Evolutionary conservation across 2,888 invertebrate species (phyloP).

Genomic region (Lasiommata megera): DNA sequence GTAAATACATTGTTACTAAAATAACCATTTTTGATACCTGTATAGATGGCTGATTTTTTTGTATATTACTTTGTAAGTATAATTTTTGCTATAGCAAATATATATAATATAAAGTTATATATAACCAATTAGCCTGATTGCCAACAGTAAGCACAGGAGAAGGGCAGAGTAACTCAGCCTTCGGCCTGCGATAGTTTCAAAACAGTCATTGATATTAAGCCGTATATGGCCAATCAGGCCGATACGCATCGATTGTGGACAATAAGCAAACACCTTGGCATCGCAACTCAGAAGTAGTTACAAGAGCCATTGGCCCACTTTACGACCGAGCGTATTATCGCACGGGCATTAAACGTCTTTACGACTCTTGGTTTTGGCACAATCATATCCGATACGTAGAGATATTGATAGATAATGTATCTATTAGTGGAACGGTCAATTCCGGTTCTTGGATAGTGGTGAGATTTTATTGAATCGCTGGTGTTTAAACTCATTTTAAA

Average conservation of each 20-base stretch:
- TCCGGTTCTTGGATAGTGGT: not conserved
- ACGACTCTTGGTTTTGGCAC: conserved; percentile 44
- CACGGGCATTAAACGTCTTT: conserved; percentile 52
- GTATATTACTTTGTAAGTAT: too few relatives aligned
- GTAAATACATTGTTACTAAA: too few relatives aligned
- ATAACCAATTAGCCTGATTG: too few relatives aligned
- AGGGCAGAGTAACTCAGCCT: not conserved
- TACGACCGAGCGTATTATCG: conserved; percentile 43
- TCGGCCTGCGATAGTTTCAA: not conserved
- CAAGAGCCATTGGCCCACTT: conserved; percentile 37
- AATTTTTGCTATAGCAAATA: too few relatives aligned
- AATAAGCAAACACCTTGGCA: conserved; percentile 36
- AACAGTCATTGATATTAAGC: conserved; percentile 1
- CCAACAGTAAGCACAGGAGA: not conserved
- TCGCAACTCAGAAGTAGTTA: conserved; percentile 33
- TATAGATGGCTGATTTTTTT: too few relatives aligned
- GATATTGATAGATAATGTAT: conserved; percentile 11
- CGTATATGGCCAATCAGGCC: conserved; percentile 7
- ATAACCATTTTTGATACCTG: too few relatives aligned
- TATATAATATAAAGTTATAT: too few relatives aligned
- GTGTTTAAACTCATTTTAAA: too few relatives aligned
- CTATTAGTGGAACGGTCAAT: not conserved
- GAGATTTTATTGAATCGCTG: not conserved
- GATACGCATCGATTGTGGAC: conserved; percentile 9
- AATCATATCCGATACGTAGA: conserved; percentile 10